These are phyloP conservation scores for Ficedula albicollis DNA, from an alignment of 2,797 vertebrate species.

Conservation along the genomic window DNA sequence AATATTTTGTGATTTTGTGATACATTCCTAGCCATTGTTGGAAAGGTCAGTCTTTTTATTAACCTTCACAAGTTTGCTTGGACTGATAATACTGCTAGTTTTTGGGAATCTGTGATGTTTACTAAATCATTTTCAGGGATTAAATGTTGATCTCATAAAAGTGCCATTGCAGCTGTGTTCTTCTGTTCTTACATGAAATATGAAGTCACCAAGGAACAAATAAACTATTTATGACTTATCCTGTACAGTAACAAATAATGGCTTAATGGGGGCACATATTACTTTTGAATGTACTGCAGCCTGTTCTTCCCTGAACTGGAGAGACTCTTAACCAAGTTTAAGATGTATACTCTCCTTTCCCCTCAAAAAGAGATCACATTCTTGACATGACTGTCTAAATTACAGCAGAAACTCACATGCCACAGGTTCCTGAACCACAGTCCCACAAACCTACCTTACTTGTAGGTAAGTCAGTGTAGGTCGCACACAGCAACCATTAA, in stretches of 20 bases:
- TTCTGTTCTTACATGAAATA: background rate
- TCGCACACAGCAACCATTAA: background rate
- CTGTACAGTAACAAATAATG: conserved; percentile 11
- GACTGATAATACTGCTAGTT: background rate
- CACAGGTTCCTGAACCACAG: background rate
- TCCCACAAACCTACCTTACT: background rate
- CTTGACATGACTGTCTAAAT: background rate
- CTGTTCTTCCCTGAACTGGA: background rate
- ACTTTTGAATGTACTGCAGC: background rate
- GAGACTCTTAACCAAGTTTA: background rate
- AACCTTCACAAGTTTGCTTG: background rate
- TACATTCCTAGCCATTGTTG: background rate
- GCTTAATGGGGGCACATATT: conserved; percentile 13
- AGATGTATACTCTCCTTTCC: background rate
- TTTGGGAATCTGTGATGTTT: background rate
- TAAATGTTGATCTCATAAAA: background rate
- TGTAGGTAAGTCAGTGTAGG: background rate
- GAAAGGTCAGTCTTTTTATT: background rate
- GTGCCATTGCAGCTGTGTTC: background rate
- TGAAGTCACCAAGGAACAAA: conserved; percentile 8
- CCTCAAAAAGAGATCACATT: background rate
- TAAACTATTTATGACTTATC: conserved; percentile 40
- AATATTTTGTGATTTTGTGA: background rate
- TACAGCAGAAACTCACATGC: background rate
- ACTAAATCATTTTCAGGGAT: background rate